Conservation (phyloP, 2,888 invertebrate genomes). For the Scelioninae gen. 1 region DNA sequence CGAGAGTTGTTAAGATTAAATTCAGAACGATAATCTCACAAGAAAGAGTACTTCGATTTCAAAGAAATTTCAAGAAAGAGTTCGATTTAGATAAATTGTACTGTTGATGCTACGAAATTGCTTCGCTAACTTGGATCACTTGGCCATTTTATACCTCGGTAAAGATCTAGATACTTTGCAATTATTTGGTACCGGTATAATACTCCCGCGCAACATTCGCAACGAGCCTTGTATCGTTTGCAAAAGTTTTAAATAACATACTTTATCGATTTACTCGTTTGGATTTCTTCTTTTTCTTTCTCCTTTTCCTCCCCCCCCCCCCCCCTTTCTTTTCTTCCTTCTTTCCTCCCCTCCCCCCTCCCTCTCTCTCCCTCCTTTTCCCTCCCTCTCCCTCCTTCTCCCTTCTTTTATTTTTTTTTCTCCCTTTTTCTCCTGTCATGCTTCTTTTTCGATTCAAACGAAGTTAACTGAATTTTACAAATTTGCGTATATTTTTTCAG, state of each 20-base stretch:
- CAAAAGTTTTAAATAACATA: conserved; percentile 70
- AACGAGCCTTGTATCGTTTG: conserved; percentile 61
- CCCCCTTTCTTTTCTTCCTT: too few relatives aligned
- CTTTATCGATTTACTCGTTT: conserved; percentile 61
- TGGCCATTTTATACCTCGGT: conserved; percentile 61
- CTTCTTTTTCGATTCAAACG: too few relatives aligned
- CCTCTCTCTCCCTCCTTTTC: too few relatives aligned
- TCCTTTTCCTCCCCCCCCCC: too few relatives aligned
- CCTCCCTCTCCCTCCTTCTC: too few relatives aligned
- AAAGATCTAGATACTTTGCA: conserved; percentile 64
- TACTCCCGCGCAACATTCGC: conserved; percentile 42
- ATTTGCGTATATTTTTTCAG: too few relatives aligned
- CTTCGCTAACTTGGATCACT: conserved; percentile 58
- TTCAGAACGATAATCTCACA: conserved; percentile 58
- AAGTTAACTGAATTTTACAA: too few relatives aligned
- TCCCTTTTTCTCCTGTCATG: too few relatives aligned
- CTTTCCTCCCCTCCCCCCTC: too few relatives aligned
- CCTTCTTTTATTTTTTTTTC: too few relatives aligned
- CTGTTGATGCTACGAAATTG: conserved; percentile 67
- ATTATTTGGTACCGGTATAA: conserved; percentile 65
- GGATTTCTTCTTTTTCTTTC: conserved; percentile 52
- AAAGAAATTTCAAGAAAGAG: conserved; percentile 58
- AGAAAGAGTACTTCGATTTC: conserved; percentile 41
- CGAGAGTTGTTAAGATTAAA: conserved; percentile 62
- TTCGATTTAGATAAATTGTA: conserved; percentile 69